Conservation (phyloP, 2,888 invertebrate genomes). For the Cecidostiba fungosa region DNA sequence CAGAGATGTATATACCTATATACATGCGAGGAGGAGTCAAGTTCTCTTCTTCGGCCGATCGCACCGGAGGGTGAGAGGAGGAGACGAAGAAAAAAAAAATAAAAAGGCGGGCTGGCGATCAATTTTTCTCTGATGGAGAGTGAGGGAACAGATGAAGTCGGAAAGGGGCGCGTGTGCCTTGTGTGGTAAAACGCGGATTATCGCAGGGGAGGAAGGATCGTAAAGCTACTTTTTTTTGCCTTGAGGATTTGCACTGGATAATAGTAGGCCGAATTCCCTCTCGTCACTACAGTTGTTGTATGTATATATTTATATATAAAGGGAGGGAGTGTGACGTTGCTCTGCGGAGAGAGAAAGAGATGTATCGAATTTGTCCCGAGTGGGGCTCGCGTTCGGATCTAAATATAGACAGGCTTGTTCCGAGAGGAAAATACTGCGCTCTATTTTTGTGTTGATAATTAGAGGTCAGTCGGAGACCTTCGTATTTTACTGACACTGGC, state of each 20-base stretch:
- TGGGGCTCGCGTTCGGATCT: neutral
- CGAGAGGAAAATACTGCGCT: conserved; percentile 14
- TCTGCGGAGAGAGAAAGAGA: neutral
- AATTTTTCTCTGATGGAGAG: conserved; percentile 32
- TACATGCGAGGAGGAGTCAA: neutral
- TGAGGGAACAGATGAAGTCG: neutral
- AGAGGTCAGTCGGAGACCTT: conserved; percentile 15
- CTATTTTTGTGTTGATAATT: conserved; percentile 38
- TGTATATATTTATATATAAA: no score
- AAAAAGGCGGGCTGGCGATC: neutral
- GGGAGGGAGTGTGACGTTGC: neutral
- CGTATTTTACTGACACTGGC: neutral
- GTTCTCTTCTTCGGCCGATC: conserved; percentile 3
- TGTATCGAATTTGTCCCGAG: conserved; percentile 19
- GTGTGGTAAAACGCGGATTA: conserved; percentile 27
- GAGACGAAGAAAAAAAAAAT: neutral
- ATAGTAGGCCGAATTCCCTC: neutral
- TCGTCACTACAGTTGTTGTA: neutral
- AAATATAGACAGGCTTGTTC: conserved; percentile 31
- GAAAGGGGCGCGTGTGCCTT: neutral
- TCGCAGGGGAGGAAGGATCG: neutral
- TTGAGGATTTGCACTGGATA: neutral
- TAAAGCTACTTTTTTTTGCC: conserved; percentile 2
- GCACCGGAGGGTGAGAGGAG: neutral
- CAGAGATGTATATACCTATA: no score